Base-by-base conservation (phyloP, 1,140 invertebrate species). In the Drosophila quadrilineata region DNA sequence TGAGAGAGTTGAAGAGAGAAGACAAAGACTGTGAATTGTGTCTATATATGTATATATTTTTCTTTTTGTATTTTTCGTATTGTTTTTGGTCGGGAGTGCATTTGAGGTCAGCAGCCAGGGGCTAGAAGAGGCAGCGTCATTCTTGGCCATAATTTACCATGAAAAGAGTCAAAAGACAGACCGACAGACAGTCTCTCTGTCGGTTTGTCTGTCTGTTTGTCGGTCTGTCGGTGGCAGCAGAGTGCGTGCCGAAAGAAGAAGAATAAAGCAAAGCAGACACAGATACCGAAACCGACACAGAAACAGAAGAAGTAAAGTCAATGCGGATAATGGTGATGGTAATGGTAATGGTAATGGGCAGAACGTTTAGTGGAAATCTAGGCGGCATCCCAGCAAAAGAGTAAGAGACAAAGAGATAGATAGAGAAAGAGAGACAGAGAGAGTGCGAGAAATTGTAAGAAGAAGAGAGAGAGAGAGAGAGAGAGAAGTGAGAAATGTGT, bases 101-200 rank as follows among this genome's bases (percentile, higher is more conserved):
- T 71, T 71, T 67, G 56, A 58, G 73, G 52, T 76, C 73, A 67
- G 38, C 67, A 54, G 33, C 35, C 26, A 22, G 33, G 26, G 35
- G 6, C 49, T 26, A 19, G 36, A 19, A 8, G 19, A 40, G 33
- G 49, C 49, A 53, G 54, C 62, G 54, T 59, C 62, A 65, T 50
- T 75, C 72, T 40, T 38, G 40, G 24, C 53, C 57, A 64, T 73
- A 77, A 77, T 73, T 59, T 65, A 60, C 74, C 74, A 36, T 73
- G 58, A 64, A 77, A 69, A 69, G 40, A 57, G 48, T 22, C 48
- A 12, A 9, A 19, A 49, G 29, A 49, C 12, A 5, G 21, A n/a
- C 3, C 21, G 38, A 41, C 9, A 9, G 38, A 22, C n/a, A n/a
- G n/a, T n/a, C n/a, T n/a, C n/a, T n/a, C n/a, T n/a, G n/a, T n/a